These are phyloP conservation scores for Parapsyche elsis DNA, from an alignment of 1,140 invertebrate species.

Conservation along the genomic window DNA sequence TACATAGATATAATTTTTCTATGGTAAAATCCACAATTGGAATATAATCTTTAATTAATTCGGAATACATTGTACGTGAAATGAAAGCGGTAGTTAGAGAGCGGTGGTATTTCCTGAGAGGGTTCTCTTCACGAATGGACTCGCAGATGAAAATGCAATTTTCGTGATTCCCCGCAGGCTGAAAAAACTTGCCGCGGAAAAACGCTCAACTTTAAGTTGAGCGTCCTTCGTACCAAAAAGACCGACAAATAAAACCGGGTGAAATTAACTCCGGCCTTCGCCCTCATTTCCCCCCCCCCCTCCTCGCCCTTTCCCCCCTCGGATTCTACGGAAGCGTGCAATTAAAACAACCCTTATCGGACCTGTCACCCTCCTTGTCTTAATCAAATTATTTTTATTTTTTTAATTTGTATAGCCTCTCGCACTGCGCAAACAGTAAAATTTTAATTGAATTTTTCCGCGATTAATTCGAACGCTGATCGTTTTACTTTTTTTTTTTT, in stretches of 20 bases:
- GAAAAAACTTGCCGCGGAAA: slow-evolving; percentile 34
- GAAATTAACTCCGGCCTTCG: not conserved
- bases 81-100: not conserved
- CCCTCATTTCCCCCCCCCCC: not conserved
- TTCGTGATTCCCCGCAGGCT: slow-evolving; percentile 40
- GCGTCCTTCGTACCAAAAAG: not conserved
- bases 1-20: not conserved
- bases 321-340: not conserved
- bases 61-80: not conserved
- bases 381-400: slow-evolving; percentile 34
- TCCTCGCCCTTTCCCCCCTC: not conserved
- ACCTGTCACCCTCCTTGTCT: slow-evolving; percentile 33
- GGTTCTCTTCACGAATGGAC: slow-evolving; percentile 31
- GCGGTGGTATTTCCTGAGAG: slow-evolving; percentile 39
- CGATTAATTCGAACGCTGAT: not conserved
- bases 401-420: slow-evolving; percentile 24
- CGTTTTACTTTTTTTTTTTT: not conserved
- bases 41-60: no score
- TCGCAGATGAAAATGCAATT: slow-evolving; percentile 51
- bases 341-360: slow-evolving; percentile 41
- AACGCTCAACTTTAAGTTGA: slow-evolving; percentile 19
- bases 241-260: slow-evolving; percentile 20
- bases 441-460: slow-evolving; percentile 18
- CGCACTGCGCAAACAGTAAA: not conserved
- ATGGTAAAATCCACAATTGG: no score